A percentile compares a stretch with the other conserved stretches of the same genome.
Conservation (phyloP, 53 echinoderm and acorn worm genomes). For the Temnopleurus reevesii region DNA sequence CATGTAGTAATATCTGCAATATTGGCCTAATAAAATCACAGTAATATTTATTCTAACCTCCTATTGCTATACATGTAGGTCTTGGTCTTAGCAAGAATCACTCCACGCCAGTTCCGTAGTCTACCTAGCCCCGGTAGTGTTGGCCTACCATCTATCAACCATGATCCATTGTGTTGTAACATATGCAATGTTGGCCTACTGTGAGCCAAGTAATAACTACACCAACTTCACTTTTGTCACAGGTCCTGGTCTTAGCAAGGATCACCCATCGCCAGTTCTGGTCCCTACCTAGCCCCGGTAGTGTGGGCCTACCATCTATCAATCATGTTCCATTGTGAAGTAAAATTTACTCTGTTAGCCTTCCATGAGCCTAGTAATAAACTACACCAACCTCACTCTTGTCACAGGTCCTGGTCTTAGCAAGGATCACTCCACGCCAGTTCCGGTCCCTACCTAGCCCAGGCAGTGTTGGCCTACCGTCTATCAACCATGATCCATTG, state of each 20-base stretch:
- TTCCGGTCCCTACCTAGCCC: constrained; percentile 75
- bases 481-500: constrained; percentile 89
- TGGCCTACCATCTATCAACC: constrained; percentile 81
- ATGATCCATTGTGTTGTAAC: constrained; percentile 93
- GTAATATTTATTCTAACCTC: too few species aligned
- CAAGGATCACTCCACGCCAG: constrained; percentile 87
- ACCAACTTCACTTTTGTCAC: too few species aligned
- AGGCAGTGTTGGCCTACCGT: constrained; percentile 67
- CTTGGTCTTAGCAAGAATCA: constrained; percentile 81
- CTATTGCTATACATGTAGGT: constrained; percentile 72
- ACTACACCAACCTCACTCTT: too few species aligned
- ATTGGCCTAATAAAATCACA: too few species aligned
- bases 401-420: constrained; percentile 77
- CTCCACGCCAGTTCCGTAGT: constrained; percentile 83
- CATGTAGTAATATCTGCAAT: constrained; percentile 98
- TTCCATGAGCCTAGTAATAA: too few species aligned
- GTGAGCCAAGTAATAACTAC: too few species aligned
- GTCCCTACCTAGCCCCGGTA: constrained; percentile 64
- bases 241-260: constrained; percentile 81
- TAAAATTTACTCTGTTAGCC: constrained; percentile 85
- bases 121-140: constrained; percentile 68
- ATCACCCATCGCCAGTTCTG: constrained; percentile 83
- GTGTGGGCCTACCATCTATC: constrained; percentile 68
- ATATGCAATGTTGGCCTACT: constrained; percentile 88
- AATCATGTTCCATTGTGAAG: constrained; percentile 91